Evolutionary conservation across 2,797 vertebrate genomes (phyloP).

Genomic region (Mus caroli): DNA sequence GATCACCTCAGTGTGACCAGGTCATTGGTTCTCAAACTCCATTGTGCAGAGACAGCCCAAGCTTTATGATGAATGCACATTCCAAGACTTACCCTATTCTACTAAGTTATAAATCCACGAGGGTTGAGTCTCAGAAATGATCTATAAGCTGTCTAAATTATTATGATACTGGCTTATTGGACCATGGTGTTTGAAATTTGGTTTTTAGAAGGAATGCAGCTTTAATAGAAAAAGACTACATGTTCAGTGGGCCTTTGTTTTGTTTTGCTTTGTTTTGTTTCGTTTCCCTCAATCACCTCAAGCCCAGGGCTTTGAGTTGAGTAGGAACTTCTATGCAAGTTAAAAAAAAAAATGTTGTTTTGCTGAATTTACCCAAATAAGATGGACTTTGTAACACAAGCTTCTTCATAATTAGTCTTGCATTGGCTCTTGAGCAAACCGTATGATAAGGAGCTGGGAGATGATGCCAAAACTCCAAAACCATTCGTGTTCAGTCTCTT

Average conservation of each 20-base stretch:
- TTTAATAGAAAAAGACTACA: slow-evolving; percentile 16
- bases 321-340: background rate
- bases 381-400: background rate
- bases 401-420: slow-evolving; percentile 58
- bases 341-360: slow-evolving; percentile 6
- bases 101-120: background rate
- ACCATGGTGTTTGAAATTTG: background rate
- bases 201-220: background rate
- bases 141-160: background rate
- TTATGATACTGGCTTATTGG: background rate
- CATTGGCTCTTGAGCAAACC: slow-evolving; percentile 5
- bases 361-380: slow-evolving; percentile 40
- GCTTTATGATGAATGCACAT: background rate
- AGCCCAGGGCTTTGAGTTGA: slow-evolving; percentile 40
- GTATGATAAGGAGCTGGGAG: background rate
- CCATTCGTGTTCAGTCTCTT: slow-evolving; percentile 4
- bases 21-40: slow-evolving; percentile 12
- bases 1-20: background rate
- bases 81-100: background rate
- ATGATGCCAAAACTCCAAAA: background rate
- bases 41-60: background rate
- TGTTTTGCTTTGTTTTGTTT: background rate
- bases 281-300: background rate
- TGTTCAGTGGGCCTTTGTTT: background rate
- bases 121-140: background rate